Conservation (phyloP, 2,113 vertebrate species). For the Pseudorasbora parva region DNA sequence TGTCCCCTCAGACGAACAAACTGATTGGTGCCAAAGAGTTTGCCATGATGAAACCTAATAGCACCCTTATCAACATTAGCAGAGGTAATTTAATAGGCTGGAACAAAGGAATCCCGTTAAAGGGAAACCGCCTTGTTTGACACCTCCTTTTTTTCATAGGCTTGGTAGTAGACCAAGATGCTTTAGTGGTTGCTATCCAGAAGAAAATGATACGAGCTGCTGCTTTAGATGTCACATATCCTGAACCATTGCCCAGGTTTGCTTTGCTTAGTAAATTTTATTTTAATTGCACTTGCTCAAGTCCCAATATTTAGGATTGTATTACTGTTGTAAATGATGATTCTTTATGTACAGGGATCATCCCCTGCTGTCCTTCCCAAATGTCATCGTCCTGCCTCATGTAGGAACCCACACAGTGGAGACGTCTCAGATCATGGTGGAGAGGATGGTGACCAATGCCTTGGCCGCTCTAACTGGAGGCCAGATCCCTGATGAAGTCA, state of each 20-base stretch:
- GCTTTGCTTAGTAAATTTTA: not conserved
- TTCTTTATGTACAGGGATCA: constrained; percentile 56
- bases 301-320: not conserved
- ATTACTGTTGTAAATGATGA: not conserved
- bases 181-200: constrained; percentile 71
- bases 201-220: constrained; percentile 61
- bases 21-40: constrained; percentile 78
- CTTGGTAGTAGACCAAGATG: constrained; percentile 73
- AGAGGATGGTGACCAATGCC: constrained; percentile 64
- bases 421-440: constrained; percentile 52
- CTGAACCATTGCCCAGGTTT: constrained; percentile 76
- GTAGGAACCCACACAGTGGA: constrained; percentile 62
- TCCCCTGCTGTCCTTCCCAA: constrained; percentile 60
- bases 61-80: constrained; percentile 80
- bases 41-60: constrained; percentile 77
- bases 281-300: not conserved
- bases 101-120: not conserved
- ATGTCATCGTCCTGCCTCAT: constrained; percentile 66
- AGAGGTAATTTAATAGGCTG: constrained; percentile 70
- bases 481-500: constrained; percentile 62
- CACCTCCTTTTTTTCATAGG: constrained; percentile 58
- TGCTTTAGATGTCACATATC: constrained; percentile 73
- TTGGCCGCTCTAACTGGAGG: constrained; percentile 56
- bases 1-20: constrained; percentile 71
- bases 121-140: not conserved